Evolutionary conservation across 2,113 vertebrate species (phyloP), one percentile per base, ranked within the genome.

Genomic region (Poecilia latipinna): DNA sequence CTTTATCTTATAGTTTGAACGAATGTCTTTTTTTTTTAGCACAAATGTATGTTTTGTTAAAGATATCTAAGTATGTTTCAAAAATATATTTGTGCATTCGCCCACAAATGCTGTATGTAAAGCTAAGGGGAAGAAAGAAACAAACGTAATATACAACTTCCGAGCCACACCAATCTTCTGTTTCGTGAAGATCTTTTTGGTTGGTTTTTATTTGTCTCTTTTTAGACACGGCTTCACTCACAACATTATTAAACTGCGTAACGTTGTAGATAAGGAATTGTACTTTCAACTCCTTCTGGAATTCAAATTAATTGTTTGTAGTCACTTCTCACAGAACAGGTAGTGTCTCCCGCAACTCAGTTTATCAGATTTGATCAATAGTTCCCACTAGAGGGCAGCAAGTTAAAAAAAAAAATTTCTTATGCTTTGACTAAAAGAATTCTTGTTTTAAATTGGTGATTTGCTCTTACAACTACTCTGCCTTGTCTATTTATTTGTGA

Each of bases 341-440:
- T n/a, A 24, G 22, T 17, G n/a, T 7, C 3, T 54, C 22, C 26
- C 13, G 6, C 15, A 15, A n/a, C 15, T 8, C 12, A 17, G n/a
- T 19, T 12, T 13, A 31, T 73, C 22, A 54, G 74, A 63, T 72
- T 28, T 44, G 71, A 29, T 26, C 1, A 12, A 57, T 11, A 33
- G 8, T 8, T 0, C 3, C 80, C 89, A 88, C 82, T 77, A 90
- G 87, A 84, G 82, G 90, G 79, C 70, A 83, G 77, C 65, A 75
- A 69, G 5, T 12, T 37, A 1, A 12, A 29, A n/a, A n/a, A n/a
- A n/a, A n/a, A n/a, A n/a, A n/a, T 26, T 26, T 17, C 12, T 67
- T 29, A 26, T n/a, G 31, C 24, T 66, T 33, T 33, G 29, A 22
- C 0, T 33, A 64, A 64, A 24, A 33, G 8, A 12, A 32, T 12